Evolutionary conservation across 2,797 vertebrate species (phyloP).

Genomic region (Anguilla obscura): DNA sequence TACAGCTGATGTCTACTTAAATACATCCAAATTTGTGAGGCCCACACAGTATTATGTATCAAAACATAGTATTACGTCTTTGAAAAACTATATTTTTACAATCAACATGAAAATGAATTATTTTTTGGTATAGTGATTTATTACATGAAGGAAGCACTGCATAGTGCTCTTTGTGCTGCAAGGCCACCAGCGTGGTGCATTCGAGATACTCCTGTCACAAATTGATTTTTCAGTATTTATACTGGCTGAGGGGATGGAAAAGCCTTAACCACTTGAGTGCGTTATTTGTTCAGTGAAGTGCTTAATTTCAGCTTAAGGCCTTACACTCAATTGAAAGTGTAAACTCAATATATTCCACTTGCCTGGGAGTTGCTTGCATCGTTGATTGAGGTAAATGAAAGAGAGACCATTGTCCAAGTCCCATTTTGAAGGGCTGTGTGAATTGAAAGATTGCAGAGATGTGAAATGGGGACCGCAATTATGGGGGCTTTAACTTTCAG

Average conservation of each 20-base stretch:
- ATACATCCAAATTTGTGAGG: not conserved
- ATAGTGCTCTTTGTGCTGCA: not conserved
- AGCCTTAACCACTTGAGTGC: not conserved
- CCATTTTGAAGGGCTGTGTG: not conserved
- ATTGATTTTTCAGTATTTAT: slow-evolving; percentile 14
- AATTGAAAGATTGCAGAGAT: not conserved
- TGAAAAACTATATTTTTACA: too few species aligned
- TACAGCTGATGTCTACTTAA: too few species aligned
- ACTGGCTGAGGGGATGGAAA: slow-evolving; percentile 11
- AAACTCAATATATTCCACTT: not conserved
- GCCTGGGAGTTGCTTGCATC: not conserved
- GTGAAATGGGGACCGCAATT: too few species aligned
- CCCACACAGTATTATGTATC: not conserved
- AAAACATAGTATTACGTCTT: not conserved
- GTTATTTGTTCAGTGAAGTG: not conserved
- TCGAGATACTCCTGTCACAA: not conserved
- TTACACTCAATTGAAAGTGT: slow-evolving; percentile 13
- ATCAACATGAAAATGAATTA: not conserved
- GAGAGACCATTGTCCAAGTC: not conserved
- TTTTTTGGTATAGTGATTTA: not conserved
- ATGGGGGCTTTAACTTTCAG: too few species aligned
- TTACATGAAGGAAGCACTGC: not conserved
- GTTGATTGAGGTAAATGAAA: not conserved
- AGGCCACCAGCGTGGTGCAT: not conserved
- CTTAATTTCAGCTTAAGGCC: slow-evolving; percentile 8